Base-by-base conservation (phyloP, 1,140 invertebrate species). In the Panagrolaimus sp. region DNA sequence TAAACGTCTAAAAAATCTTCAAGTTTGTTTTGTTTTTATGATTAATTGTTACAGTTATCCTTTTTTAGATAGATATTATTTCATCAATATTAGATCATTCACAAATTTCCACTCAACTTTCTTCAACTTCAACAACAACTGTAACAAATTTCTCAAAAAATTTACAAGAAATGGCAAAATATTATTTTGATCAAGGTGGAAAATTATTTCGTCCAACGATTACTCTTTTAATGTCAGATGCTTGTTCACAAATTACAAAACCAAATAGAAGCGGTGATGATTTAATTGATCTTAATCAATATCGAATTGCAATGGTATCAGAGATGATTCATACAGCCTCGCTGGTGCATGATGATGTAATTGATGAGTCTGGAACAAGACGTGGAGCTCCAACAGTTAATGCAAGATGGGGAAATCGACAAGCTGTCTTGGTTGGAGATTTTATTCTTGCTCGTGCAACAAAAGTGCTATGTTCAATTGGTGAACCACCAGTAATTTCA, bases 291-390 rank as follows among this genome's bases (percentile, higher is more conserved):
- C 12, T 73, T 15, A 82, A 80, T 62, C 96, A 98, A 86, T 88
- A 90, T 84, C 89, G 91, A 80, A 89, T 98, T 76, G 93, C 95
- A 58, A 91, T 97, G 88, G 93, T 98, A 74, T 88, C 92, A 52
- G 96, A 99, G 88, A 99, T 99, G 96, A 95, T 99, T 79, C 96
- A 99, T 86, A 94, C 92, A 71, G 95, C 96, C 67, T 97, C 94
- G 71, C 87, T 99, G 78, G 90, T 98, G 66, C 96, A 99, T 86
- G 96, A 99, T 86, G 96, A 99, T 87, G 94, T 99, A 76, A 96
- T 99, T 83, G 96, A 99, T 85, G 90, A 91, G 78, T 84, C 95
- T 17, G 90, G 96, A 83, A 91, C 91, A 80, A 87, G 96, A 70
- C 88, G 96, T 79, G 94, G 94, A 32, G 97, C 96, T 85, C 90